phyloP scores from a whole-genome alignment of 2,113 vertebrate species.

The Penelope pileata region DNA sequence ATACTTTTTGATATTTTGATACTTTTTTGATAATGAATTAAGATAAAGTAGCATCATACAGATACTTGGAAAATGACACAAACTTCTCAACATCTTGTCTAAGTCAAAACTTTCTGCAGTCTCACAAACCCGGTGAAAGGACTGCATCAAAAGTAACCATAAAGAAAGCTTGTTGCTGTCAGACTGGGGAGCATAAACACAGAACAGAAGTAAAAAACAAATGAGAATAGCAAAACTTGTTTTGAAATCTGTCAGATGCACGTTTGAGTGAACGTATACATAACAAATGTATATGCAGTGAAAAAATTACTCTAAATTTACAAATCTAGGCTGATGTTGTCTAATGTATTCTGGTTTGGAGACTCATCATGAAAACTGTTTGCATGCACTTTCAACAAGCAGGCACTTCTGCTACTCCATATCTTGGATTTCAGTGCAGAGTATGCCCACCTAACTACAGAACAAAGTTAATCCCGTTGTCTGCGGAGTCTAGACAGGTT shows the following conservation, averaged over 20 bases:
- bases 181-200: not conserved
- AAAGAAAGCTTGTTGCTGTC: not conserved
- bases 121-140: not conserved
- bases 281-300: not conserved
- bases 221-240: not conserved
- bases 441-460: not conserved
- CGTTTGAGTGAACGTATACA: not conserved
- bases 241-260: not conserved
- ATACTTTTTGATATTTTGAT: too few relatives aligned
- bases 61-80: not conserved
- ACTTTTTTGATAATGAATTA: not conserved
- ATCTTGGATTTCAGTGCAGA: not conserved
- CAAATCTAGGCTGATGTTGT: not conserved
- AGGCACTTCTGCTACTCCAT: not conserved
- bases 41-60: not conserved
- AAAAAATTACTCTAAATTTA: not conserved
- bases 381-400: not conserved
- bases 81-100: not conserved
- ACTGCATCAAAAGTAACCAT: not conserved
- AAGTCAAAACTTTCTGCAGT: not conserved
- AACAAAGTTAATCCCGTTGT: not conserved
- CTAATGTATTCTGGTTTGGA: not conserved
- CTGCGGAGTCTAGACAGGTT: not conserved
- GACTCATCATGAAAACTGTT: not conserved
- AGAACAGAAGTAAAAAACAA: not conserved